phyloP scores from a whole-genome alignment of 2,797 vertebrate species.

The Tokudaia tokunoshimensis region DNA sequence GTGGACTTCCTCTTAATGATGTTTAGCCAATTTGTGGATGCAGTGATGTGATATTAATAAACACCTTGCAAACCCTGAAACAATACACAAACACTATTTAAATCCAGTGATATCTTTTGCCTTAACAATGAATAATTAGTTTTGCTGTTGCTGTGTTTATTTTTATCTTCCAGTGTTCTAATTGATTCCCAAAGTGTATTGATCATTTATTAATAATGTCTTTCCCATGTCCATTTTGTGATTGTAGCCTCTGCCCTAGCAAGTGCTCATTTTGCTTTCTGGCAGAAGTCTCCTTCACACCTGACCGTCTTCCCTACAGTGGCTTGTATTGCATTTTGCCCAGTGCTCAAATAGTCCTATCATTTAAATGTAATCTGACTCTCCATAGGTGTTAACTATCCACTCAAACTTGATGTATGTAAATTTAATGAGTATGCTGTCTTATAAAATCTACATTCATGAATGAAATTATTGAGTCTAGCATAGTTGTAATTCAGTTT shows the following conservation, averaged over 20 bases:
- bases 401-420: constrained; percentile 71
- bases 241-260: not conserved
- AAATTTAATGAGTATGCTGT: constrained; percentile 75
- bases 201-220: not conserved
- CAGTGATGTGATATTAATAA: constrained; percentile 9
- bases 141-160: constrained; percentile 39
- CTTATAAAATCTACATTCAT: constrained; percentile 72
- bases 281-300: constrained; percentile 27
- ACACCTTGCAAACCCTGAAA: not conserved
- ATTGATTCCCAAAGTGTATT: constrained; percentile 30
- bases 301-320: constrained; percentile 69
- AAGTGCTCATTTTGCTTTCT: constrained; percentile 44
- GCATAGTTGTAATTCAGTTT: constrained; percentile 68
- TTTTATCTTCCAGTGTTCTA: constrained; percentile 46
- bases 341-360: constrained; percentile 73
- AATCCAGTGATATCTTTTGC: constrained; percentile 43
- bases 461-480: constrained; percentile 70
- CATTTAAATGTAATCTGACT: constrained; percentile 75
- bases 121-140: constrained; percentile 33
- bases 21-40: not conserved
- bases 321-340: constrained; percentile 59
- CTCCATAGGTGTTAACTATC: constrained; percentile 71
- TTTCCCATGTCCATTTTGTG: constrained; percentile 4
- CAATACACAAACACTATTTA: not conserved
- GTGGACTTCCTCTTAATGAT: constrained; percentile 3